Percentiles rank a stretch among this genome's conserved stretches.
phyloP scores from a whole-genome alignment of 2,113 vertebrate genomes.

The Ameiurus melas region DNA sequence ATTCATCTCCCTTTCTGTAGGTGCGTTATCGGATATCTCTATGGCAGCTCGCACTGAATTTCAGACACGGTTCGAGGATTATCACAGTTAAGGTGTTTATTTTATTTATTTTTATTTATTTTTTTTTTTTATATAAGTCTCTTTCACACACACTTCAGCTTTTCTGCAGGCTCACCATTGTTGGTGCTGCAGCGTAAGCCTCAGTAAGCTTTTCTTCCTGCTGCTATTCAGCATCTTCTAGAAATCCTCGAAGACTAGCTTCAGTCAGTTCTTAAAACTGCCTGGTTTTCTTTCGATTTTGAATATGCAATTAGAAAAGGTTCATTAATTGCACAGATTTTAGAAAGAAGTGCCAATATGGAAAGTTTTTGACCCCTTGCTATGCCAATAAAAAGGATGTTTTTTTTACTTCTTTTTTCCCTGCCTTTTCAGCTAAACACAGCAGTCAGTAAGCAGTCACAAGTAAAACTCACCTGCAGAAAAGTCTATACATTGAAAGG shows the following conservation, averaged over 20 bases:
- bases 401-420: too few relatives aligned
- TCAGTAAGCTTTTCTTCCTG: constrained; percentile 5
- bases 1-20: constrained; percentile 5
- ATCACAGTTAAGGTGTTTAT: neutral
- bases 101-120: neutral
- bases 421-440: neutral
- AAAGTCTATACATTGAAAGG: neutral
- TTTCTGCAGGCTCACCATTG: constrained; percentile 6
- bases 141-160: neutral
- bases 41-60: neutral
- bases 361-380: neutral
- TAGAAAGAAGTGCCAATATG: neutral
- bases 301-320: too few relatives aligned
- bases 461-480: neutral
- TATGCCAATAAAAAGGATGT: neutral
- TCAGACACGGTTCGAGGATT: constrained; percentile 20
- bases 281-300: neutral
- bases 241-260: neutral
- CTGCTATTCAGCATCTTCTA: constrained; percentile 6
- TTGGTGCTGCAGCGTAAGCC: neutral
- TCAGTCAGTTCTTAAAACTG: neutral
- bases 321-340: neutral
- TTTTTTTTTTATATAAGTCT: neutral
- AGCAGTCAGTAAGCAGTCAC: neutral
- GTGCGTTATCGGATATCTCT: neutral